Base-by-base conservation (phyloP, 2,113 vertebrate genomes). In the Triplophysa tibetana region DNA sequence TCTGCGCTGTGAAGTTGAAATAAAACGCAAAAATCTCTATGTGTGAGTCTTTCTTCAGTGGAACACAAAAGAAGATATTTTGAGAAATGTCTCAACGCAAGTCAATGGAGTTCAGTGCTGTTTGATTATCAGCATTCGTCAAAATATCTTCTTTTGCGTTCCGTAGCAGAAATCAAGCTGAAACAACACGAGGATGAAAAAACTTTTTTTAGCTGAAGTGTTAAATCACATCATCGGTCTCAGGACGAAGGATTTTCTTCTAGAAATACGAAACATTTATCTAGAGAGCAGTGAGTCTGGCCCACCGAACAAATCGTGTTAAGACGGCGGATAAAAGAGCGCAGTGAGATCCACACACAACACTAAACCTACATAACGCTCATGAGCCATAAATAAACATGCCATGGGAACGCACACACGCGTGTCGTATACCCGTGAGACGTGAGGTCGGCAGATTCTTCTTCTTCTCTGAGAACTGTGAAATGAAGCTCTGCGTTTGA, bases 351-450 rank as follows among this genome's bases (percentile, higher is more conserved):
- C 43, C 33, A 33, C 33, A 33, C 33, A 33, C 33, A 60, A 54
- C 21, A 16, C 58, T 75, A 75, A 62, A 45, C n/a, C 72, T 0
- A 11, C 33, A 45, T 75, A 62, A 75, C 43, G 29, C 56, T 74
- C 29, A 24, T 74, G 70, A 74, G 54, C 50, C 69, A 14, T 72
- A 74, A 74, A 74, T 61, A 61, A 61, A 74, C 19, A 58, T 33
- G 26, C 4, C 1, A 1, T 38, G 29, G 52, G 14, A 58, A 56
- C 14, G 17, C 33, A 73, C 54, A 41, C 70, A 43, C 16, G n/a
- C 19, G 0, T 11, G 2, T 33, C 0, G 1, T 11, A n/a, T 8
- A 12, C 38, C 19, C 29, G 9, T 65, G 16, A 4, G 29, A 65
- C 45, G 3, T 14, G 3, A 12, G 6, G 45, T 13, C 13, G 12